Evolutionary conservation across 30 jellyfish, hydroid and myxozoan genomes (phyloP), one percentile per base, ranked within the genome.

Genomic region (Phacellophora camtschatica): DNA sequence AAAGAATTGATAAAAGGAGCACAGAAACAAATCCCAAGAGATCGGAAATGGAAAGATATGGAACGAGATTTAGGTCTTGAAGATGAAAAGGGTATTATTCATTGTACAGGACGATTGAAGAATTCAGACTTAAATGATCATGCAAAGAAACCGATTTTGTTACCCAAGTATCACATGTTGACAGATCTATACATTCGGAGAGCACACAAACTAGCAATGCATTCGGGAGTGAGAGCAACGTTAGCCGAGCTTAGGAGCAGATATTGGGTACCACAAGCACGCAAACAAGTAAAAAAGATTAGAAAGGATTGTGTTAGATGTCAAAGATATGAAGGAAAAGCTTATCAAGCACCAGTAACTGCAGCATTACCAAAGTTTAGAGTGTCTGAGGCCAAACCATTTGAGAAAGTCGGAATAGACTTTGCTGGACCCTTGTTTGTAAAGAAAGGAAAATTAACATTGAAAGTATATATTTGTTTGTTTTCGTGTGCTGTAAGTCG

Each of bases 281-380:
- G 88, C 53, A 49, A 74, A 42, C 37, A 15, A 1, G 71, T 74
- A 3, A 53, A 74, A 34, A 53, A 29, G 20, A 23, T 74, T n/a
- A 28, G 53, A 16, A 23, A 1, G 0, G 32, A 55, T 7, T 74
- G 82, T 74, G n/a, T 27, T 10, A 57, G 11, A 19, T 74, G 88
- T 34, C 29, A 55, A 29, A 74, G 64, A 19, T n/a, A 13, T 13
- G 34, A 74, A 57, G 88, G 88, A 31, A 55, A 74, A 27, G 19
- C 88, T 9, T 74, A 10, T 55, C 19, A 28, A 22, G 31, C 88
- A 0, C 85, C 82, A 11, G 55, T 30, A 6, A 25, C 31, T 27
- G 88, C 82, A 22, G 41, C 82, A 16, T 35, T 74, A 49, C 82
- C 85, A 54, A 84, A 74, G 6, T 74, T 74, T 54, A 63, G 82